Percentiles rank a stretch among this genome's conserved stretches.
Evolutionary conservation across 2,888 invertebrate genomes (phyloP).

Genomic region (Digitonthophagus gazella): DNA sequence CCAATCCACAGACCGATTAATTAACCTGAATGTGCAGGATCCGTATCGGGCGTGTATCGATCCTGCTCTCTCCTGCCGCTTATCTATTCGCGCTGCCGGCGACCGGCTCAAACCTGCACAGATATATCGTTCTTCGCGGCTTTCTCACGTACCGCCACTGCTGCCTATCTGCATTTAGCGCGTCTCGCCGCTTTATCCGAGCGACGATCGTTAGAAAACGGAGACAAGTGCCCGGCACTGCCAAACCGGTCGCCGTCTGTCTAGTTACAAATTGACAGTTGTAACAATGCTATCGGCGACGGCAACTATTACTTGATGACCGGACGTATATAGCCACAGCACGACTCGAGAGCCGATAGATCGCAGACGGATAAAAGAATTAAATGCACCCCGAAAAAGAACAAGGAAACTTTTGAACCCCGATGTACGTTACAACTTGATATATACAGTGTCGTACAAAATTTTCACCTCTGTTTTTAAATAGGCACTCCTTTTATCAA

Average conservation of each 20-base stretch:
- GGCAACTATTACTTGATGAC: neutral
- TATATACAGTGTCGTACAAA: neutral
- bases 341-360: neutral
- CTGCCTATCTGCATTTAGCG: slow-evolving; percentile 19
- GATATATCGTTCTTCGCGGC: slow-evolving; percentile 24
- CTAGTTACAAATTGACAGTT: slow-evolving; percentile 12
- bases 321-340: neutral
- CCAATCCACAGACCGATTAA: slow-evolving; percentile 12
- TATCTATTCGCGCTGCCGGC: slow-evolving; percentile 25
- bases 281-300: slow-evolving; percentile 1
- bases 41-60: slow-evolving; percentile 16
- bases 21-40: slow-evolving; percentile 19
- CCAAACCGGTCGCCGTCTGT: neutral
- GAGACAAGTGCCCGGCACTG: slow-evolving; percentile 9
- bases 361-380: neutral
- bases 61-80: slow-evolving; percentile 11
- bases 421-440: neutral
- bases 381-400: neutral
- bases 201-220: slow-evolving; percentile 5
- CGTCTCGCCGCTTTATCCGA: slow-evolving; percentile 11
- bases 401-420: neutral
- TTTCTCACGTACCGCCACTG: slow-evolving; percentile 27
- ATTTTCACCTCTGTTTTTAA: neutral
- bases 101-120: neutral
- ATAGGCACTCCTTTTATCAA: neutral